Base-by-base conservation (phyloP, 64 coral and sea anemone species). In the Pocillopora verrucosa region DNA sequence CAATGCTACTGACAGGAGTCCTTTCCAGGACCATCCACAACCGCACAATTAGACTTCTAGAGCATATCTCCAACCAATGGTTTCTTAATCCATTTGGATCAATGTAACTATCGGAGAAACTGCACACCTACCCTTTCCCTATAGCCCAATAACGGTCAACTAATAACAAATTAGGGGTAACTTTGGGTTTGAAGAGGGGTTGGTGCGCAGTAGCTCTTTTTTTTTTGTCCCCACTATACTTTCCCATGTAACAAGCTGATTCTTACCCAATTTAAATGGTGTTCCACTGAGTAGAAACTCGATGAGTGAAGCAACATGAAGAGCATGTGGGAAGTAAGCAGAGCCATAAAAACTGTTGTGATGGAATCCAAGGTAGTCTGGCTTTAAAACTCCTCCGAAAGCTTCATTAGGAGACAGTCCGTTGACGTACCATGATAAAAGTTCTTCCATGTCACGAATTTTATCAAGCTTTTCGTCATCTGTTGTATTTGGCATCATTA, bases 361-460 rank as follows among this genome's bases (percentile, higher is more conserved):
- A 30, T 30, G 30, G 30, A 30, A 30, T 30, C 30, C 30, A 30
- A 30, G 30, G 30, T 24, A 79, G 58, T 79, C 87, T 9, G 76
- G 59, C 64, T 89, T 90, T 24, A 90, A 68, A 3, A 77, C 56
- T 16, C 78, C 77, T 59, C 22, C 67, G 0, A 90, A 61, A 13
- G 37, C 88, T 34, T 83, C 72, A 35, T 90, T 90, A 16, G 80
- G 41, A 10, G 37, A 16, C 5, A 90, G 1, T 4, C 17, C 57
- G 45, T 90, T 90, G 65, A 30, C 73, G 78, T 57, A 90, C 88
- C 88, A 82, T 25, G 77, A 24, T 13, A 1, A 30, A 56, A 61
- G 80, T 20, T 78, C 58, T 35, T 90, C 22, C 88, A 90, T 90
- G 41, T 82, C 88, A 30, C 30, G 30, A 30, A 30, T 30, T 30